Evolutionary conservation across 2,113 vertebrate species (phyloP).

Genomic region (Ictalurus furcatus): DNA sequence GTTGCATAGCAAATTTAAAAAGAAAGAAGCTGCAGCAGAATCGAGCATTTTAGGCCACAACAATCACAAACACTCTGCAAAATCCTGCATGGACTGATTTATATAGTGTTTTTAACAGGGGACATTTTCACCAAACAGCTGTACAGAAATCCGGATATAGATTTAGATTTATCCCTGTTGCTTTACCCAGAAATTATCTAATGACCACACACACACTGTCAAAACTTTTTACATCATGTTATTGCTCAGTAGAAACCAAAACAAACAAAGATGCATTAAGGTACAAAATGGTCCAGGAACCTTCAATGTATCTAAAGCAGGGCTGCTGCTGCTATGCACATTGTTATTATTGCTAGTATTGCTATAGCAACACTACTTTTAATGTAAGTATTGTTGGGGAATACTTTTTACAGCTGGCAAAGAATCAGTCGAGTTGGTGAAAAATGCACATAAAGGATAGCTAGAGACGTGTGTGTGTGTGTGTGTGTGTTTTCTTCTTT

Average conservation of each 20-base stretch:
- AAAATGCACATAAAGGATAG: not conserved
- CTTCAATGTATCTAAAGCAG: not conserved
- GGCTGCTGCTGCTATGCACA: not conserved
- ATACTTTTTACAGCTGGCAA: not conserved
- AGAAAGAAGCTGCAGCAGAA: too few species aligned
- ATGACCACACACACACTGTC: constrained; percentile 2
- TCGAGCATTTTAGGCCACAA: too few species aligned
- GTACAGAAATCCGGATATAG: not conserved
- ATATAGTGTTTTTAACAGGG: not conserved
- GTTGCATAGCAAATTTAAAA: too few species aligned
- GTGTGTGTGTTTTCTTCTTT: not conserved
- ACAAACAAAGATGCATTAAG: constrained; percentile 5
- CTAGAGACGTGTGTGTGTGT: not conserved
- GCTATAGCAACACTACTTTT: not conserved
- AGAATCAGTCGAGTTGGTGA: not conserved
- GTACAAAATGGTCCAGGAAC: not conserved
- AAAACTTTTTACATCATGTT: not conserved
- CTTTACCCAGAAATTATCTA: not conserved
- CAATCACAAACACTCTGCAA: too few species aligned
- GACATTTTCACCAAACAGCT: not conserved
- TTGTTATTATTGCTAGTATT: not conserved
- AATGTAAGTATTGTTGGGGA: not conserved
- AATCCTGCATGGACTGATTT: not conserved
- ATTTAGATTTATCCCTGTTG: not conserved
- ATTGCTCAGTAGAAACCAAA: constrained; percentile 1